phyloP scores from a whole-genome alignment of 2,113 vertebrate species.

The Piaya cayana region DNA sequence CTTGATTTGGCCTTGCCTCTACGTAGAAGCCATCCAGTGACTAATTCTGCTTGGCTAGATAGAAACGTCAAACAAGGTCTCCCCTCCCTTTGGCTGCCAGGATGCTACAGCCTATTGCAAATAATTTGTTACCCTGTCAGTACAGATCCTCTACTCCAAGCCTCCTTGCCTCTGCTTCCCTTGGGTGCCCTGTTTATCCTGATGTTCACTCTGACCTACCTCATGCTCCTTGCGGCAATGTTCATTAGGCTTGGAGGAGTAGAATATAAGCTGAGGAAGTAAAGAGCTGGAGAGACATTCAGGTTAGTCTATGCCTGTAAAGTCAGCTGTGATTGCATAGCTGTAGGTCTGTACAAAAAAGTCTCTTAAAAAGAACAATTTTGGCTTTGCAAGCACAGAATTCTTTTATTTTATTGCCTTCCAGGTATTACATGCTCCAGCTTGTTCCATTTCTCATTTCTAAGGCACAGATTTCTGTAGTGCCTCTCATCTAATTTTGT shows the following conservation, averaged over 20 bases:
- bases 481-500: not conserved
- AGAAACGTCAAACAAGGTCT: not conserved
- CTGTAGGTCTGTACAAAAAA: not conserved
- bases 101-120: not conserved
- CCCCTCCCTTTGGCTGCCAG: not conserved
- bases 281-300: not conserved
- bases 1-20: not conserved
- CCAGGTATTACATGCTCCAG: not conserved
- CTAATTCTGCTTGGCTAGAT: not conserved
- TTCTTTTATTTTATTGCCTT: not conserved
- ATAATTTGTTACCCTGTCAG: not conserved
- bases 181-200: not conserved
- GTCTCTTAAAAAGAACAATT: not conserved
- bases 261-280: not conserved
- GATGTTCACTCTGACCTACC: not conserved
- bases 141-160: not conserved
- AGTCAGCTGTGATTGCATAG: not conserved
- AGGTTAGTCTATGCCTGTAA: not conserved
- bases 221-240: not conserved
- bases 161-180: not conserved
- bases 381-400: not conserved
- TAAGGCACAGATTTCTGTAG: not conserved
- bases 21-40: not conserved
- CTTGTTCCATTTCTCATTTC: not conserved
- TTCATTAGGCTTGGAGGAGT: accelerated